Percentiles rank a stretch among this genome's conserved stretches.
Evolutionary conservation across 2,113 vertebrate genomes (phyloP).

Genomic region (Zapornia atra): DNA sequence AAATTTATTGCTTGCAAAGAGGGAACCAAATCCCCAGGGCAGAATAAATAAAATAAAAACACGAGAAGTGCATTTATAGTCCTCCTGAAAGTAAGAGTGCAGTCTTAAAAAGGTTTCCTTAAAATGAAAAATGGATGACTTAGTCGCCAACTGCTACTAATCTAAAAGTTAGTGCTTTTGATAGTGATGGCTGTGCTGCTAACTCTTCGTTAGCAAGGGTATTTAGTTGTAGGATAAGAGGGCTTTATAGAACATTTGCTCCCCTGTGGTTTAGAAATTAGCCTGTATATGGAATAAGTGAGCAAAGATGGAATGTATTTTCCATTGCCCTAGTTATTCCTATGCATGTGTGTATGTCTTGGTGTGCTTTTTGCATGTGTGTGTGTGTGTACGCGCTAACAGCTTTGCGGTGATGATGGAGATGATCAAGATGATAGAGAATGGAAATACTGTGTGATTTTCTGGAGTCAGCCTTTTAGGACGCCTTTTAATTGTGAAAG

Average conservation of each 20-base stretch:
- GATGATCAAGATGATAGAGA: constrained; percentile 55
- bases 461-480: constrained; percentile 41
- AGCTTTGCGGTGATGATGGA: constrained; percentile 56
- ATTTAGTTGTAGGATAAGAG: constrained; percentile 55
- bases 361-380: constrained; percentile 21
- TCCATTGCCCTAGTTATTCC: constrained; percentile 50
- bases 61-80: constrained; percentile 76
- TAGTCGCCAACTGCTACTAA: constrained; percentile 72
- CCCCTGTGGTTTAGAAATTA: constrained; percentile 56
- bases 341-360: neutral
- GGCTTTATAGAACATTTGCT: constrained; percentile 54
- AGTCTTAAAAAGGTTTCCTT: constrained; percentile 74
- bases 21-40: constrained; percentile 72
- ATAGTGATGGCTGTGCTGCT: constrained; percentile 51
- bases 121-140: constrained; percentile 76
- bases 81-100: constrained; percentile 74
- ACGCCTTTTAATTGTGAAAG: constrained; percentile 6
- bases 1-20: constrained; percentile 77
- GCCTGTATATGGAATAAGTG: constrained; percentile 53
- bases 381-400: neutral
- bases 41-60: constrained; percentile 80
- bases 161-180: constrained; percentile 71
- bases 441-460: constrained; percentile 55
- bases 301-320: constrained; percentile 22
- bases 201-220: constrained; percentile 49